phyloP scores from a whole-genome alignment of 1,140 invertebrate species.

The Augochlora pura region DNA sequence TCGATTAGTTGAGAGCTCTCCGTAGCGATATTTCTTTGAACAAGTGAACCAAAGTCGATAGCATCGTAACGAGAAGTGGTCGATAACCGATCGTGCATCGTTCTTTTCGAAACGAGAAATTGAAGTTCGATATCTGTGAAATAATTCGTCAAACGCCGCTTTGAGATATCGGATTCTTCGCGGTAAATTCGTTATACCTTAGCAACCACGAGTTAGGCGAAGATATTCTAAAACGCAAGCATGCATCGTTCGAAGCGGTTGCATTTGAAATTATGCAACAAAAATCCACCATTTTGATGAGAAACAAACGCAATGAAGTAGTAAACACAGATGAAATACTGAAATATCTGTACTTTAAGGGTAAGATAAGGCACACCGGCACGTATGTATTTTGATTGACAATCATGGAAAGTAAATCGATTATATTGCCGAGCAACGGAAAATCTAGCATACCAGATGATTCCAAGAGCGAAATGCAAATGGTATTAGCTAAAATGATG shows the following conservation, averaged over 20 bases:
- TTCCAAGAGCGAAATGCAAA: conserved; percentile 69
- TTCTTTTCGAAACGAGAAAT: conserved; percentile 71
- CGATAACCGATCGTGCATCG: conserved; percentile 64
- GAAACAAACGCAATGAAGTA: conserved; percentile 28
- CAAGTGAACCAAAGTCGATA: conserved; percentile 58
- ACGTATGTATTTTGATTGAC: conserved; percentile 27
- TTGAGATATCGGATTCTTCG: conserved; percentile 63
- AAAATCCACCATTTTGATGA: conserved; percentile 61
- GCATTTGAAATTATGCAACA: conserved; percentile 52
- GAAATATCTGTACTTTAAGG: conserved; percentile 17
- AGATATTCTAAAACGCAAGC: background rate
- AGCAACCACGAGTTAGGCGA: background rate
- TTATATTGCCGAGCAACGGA: conserved; percentile 30
- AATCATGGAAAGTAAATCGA: conserved; percentile 57
- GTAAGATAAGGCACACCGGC: conserved; percentile 11
- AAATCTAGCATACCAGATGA: conserved; percentile 32
- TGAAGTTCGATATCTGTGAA: conserved; percentile 72
- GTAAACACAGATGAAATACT: conserved; percentile 17
- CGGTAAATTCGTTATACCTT: conserved; percentile 65
- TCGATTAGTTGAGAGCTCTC: conserved; percentile 56
- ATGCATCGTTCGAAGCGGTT: conserved; percentile 5
- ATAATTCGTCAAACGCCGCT: conserved; percentile 60
- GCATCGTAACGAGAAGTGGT: conserved; percentile 58
- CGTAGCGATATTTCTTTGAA: conserved; percentile 53
- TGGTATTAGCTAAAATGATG: conserved; percentile 75